These are phyloP conservation scores for Melanotaenia parkinsoni DNA, from an alignment of 2,797 vertebrate species.

Conservation along the genomic window DNA sequence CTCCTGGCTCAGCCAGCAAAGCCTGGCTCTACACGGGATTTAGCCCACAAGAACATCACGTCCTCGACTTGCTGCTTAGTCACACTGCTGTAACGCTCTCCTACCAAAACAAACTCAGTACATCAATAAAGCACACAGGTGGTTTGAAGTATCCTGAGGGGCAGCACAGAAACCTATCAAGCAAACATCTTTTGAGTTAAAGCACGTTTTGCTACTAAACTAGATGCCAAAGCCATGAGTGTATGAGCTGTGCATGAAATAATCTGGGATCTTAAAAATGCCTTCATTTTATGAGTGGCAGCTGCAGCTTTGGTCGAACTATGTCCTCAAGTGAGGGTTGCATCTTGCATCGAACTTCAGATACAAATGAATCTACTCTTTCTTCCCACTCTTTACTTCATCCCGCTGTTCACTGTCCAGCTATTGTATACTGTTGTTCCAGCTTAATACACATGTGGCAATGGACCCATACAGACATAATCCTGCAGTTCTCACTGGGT, in stretches of 20 bases:
- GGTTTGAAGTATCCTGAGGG: conserved; percentile 11
- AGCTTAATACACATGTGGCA: conserved; percentile 38
- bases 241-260: conserved; percentile 24
- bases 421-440: conserved; percentile 24
- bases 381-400: not conserved
- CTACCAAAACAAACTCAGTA: not conserved
- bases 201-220: conserved; percentile 32
- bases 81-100: conserved; percentile 8
- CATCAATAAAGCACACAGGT: conserved; percentile 27
- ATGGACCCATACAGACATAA: conserved; percentile 21
- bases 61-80: conserved; percentile 31
- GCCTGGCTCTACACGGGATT: conserved; percentile 43
- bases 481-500: not conserved
- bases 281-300: conserved; percentile 65
- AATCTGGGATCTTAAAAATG: conserved; percentile 46
- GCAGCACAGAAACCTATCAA: not conserved
- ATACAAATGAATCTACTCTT: conserved; percentile 20
- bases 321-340: conserved; percentile 48
- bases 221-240: conserved; percentile 46
- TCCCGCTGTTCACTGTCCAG: not conserved
- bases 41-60: conserved; percentile 49
- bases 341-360: conserved; percentile 30
- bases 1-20: conserved; percentile 19
- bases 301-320: conserved; percentile 46
- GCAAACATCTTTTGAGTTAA: conserved; percentile 7